A percentile compares a stretch with the other conserved stretches of the same genome.
phyloP scores from a whole-genome alignment of 2,888 invertebrate genomes.

The Laspeyria flexula region DNA sequence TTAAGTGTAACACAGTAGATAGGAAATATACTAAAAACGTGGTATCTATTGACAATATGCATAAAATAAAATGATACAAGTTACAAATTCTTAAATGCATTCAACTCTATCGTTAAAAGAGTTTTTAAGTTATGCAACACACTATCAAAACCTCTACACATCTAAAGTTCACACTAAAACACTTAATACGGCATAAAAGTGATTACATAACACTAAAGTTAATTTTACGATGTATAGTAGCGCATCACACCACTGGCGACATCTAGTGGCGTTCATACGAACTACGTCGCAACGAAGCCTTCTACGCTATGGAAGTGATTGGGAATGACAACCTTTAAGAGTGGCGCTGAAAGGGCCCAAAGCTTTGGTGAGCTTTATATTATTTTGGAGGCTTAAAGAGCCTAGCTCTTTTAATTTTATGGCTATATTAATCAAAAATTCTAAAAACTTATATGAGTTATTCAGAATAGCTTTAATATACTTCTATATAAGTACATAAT shows the following conservation, averaged over 20 bases:
- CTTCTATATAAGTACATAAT: no score
- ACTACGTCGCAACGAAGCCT: conserved; percentile 70
- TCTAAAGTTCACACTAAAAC: conserved; percentile 21
- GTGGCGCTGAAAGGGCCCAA: conserved; percentile 51
- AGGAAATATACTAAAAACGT: no score
- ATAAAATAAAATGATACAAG: no score
- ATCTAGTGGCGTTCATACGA: conserved; percentile 59
- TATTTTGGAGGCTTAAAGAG: background rate
- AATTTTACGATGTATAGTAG: conserved; percentile 29
- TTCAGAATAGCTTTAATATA: no score
- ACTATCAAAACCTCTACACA: conserved; percentile 10
- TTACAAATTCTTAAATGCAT: background rate
- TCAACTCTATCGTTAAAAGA: background rate
- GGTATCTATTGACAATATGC: no score
- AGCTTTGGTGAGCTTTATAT: background rate
- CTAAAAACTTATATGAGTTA: no score
- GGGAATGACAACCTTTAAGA: conserved; percentile 53
- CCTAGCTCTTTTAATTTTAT: no score
- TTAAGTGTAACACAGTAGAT: no score
- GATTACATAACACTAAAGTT: conserved; percentile 38
- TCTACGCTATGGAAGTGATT: conserved; percentile 64
- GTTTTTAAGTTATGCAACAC: background rate
- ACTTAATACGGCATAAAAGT: conserved; percentile 32
- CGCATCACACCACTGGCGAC: conserved; percentile 58
- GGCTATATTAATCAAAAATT: no score